Percentiles rank a stretch among this genome's conserved stretches.
Evolutionary conservation across 1,140 invertebrate genomes (phyloP).

Genomic region (Lethrus apterus): DNA sequence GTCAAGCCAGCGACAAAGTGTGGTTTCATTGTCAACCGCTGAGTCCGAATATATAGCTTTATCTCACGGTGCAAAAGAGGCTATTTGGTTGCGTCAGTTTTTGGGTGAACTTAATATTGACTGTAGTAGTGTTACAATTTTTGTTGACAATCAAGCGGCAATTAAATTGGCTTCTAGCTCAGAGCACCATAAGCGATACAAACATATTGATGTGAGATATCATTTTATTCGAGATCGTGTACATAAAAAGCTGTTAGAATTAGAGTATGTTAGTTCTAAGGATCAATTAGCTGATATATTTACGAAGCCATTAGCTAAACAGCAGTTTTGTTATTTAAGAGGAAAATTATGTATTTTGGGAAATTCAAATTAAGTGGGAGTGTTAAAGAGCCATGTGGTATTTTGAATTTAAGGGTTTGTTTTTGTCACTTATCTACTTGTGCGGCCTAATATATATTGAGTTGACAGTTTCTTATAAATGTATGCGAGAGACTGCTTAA

Average conservation of each 20-base stretch:
- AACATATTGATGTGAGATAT: constrained; percentile 31
- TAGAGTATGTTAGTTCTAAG: constrained; percentile 23
- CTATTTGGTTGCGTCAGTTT: constrained; percentile 31
- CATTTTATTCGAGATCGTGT: constrained; percentile 33
- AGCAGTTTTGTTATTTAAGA: no score
- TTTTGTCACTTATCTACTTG: no score
- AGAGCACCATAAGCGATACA: constrained; percentile 22
- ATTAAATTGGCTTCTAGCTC: constrained; percentile 18
- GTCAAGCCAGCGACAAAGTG: constrained; percentile 26
- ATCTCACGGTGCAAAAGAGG: constrained; percentile 30
- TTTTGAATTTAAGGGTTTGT: no score
- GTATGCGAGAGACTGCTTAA: no score
- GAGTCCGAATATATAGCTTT: constrained; percentile 42
- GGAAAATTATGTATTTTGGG: no score
- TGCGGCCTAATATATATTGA: no score
- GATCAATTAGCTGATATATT: constrained; percentile 33
- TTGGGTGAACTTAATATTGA: constrained; percentile 19
- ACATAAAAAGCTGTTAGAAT: constrained; percentile 17
- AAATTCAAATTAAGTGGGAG: no score
- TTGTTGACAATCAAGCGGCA: constrained; percentile 24
- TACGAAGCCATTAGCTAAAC: no score
- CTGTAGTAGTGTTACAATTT: background rate
- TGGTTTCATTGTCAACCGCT: constrained; percentile 34
- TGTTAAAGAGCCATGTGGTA: no score
- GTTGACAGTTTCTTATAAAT: no score